A percentile compares a stretch with the other conserved stretches of the same genome.
These are phyloP conservation scores for Eupsittula cactorum DNA, from an alignment of 2,113 vertebrate species.

Conservation along the genomic window DNA sequence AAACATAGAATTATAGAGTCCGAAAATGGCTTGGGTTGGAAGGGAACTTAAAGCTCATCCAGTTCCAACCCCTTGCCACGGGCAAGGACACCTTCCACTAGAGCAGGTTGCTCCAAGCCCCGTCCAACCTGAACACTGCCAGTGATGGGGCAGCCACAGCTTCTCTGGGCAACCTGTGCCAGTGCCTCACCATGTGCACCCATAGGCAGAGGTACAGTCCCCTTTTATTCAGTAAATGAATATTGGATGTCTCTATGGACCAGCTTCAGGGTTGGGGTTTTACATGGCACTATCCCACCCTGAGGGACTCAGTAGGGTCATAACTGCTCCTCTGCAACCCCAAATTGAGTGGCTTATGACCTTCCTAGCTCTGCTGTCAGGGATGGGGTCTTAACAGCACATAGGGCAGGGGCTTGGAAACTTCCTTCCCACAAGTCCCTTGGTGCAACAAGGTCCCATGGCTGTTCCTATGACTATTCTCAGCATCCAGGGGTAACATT, in stretches of 20 bases:
- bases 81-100: neutral
- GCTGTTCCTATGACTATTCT: neutral
- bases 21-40: neutral
- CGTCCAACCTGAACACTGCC: neutral
- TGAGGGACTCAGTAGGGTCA: rapidly evolving
- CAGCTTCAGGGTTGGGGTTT: neutral
- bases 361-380: neutral
- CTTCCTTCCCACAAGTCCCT: neutral
- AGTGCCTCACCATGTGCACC: rapidly evolving
- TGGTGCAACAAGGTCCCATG: rapidly evolving
- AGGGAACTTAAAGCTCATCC: neutral
- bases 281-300: rapidly evolving
- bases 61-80: neutral
- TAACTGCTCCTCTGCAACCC: neutral
- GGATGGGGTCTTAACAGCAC: neutral
- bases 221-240: neutral
- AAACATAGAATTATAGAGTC: neutral
- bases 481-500: neutral
- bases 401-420: neutral
- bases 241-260: neutral
- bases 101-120: neutral
- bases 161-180: neutral
- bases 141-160: neutral
- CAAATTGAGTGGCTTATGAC: rapidly evolving
- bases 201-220: neutral